Evolutionary conservation across 2,113 vertebrate species (phyloP).

Genomic region (Chelonoidis abingdonii): DNA sequence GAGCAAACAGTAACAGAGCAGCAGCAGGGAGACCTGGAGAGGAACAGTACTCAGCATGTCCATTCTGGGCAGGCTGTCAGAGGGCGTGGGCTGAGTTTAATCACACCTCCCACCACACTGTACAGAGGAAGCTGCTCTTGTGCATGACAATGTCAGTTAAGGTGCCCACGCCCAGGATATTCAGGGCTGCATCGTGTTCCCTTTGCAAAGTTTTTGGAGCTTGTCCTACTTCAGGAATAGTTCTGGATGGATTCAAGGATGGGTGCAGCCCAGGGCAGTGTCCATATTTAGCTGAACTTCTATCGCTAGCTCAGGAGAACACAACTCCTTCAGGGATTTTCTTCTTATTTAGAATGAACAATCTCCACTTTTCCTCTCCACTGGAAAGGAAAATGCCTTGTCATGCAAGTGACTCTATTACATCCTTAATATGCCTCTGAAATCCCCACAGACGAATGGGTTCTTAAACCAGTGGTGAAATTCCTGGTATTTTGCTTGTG

Average conservation of each 20-base stretch:
- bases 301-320: background rate
- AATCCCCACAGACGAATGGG: background rate
- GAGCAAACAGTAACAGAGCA: background rate
- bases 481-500: background rate
- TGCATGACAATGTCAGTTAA: background rate
- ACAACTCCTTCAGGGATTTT: background rate
- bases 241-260: background rate
- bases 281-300: background rate
- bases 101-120: background rate
- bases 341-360: background rate
- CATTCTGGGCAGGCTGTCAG: background rate
- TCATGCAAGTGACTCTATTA: background rate
- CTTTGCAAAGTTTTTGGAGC: background rate
- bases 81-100: background rate
- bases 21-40: background rate
- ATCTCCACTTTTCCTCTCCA: background rate
- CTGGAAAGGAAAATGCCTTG: background rate
- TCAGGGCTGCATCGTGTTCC: accelerated
- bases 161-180: too few relatives aligned
- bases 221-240: background rate
- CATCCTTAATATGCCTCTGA: background rate
- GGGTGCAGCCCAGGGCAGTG: background rate
- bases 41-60: background rate
- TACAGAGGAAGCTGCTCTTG: background rate
- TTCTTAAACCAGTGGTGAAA: background rate